Evolutionary conservation across 2,113 vertebrate species (phyloP).

Genomic region (Proterorhinus semilunaris): DNA sequence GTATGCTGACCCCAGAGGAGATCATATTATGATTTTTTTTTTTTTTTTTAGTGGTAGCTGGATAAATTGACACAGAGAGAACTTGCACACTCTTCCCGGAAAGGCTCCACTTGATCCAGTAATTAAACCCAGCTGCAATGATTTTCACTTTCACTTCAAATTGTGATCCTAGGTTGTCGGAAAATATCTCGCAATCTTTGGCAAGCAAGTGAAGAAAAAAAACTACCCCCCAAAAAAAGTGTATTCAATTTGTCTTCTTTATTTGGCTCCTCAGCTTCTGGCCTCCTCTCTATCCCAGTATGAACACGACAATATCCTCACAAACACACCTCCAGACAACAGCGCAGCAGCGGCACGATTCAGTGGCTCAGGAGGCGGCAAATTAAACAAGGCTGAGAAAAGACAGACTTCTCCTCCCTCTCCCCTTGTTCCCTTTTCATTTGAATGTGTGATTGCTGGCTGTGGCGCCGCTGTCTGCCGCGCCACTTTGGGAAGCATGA

Average conservation of each 20-base stretch:
- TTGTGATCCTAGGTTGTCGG: too few relatives aligned
- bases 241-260: not conserved
- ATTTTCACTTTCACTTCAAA: too few relatives aligned
- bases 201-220: too few relatives aligned
- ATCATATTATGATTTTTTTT: too few relatives aligned
- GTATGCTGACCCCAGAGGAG: too few relatives aligned
- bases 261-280: not conserved
- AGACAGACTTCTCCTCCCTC: constrained; percentile 49
- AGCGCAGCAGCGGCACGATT: constrained; percentile 42
- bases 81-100: too few relatives aligned
- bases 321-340: constrained; percentile 52
- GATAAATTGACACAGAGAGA: too few relatives aligned
- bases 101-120: too few relatives aligned
- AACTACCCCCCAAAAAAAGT: not conserved
- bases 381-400: constrained; percentile 63
- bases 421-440: constrained; percentile 59
- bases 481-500: constrained; percentile 65
- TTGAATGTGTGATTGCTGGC: constrained; percentile 63
- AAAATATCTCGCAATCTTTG: too few relatives aligned
- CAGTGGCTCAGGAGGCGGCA: constrained; percentile 57
- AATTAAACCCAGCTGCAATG: too few relatives aligned
- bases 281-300: constrained; percentile 8
- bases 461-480: constrained; percentile 43
- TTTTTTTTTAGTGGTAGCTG: too few relatives aligned
- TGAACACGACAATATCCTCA: constrained; percentile 38